Conservation (phyloP, 2,888 invertebrate genomes). For the Kuschelorhynchus macadamiae region DNA sequence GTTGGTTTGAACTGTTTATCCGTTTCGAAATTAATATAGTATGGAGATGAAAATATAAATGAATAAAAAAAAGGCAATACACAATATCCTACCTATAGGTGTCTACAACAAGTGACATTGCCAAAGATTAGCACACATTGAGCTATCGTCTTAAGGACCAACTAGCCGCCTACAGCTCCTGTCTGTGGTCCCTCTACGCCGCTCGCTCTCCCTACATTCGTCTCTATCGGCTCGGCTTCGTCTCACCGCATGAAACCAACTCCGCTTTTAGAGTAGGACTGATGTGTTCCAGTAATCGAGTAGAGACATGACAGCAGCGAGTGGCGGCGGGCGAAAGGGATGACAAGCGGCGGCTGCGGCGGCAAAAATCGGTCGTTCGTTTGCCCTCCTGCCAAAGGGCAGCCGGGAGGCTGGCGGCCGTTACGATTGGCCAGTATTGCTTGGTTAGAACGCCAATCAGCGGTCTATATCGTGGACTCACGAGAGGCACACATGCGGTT, state of each 20-base stretch:
- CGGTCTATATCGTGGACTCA: slow-evolving; percentile 30
- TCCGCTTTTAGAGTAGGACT: slow-evolving; percentile 28
- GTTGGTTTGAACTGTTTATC: not conserved
- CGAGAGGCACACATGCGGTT: slow-evolving; percentile 49
- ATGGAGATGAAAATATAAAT: slow-evolving; percentile 51
- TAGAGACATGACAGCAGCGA: slow-evolving; percentile 37
- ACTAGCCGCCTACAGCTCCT: slow-evolving; percentile 47
- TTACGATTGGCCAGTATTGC: slow-evolving; percentile 5
- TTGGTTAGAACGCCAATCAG: slow-evolving; percentile 25
- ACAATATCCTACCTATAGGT: slow-evolving; percentile 51
- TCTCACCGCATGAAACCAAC: slow-evolving; percentile 31
- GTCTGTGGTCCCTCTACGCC: slow-evolving; percentile 45
- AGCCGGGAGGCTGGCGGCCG: slow-evolving; percentile 11
- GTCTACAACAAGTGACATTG: slow-evolving; percentile 35
- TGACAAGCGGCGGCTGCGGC: slow-evolving; percentile 40
- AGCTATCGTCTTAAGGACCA: slow-evolving; percentile 30
- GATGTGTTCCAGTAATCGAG: slow-evolving; percentile 17
- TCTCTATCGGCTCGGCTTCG: slow-evolving; percentile 28
- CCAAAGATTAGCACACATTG: slow-evolving; percentile 18
- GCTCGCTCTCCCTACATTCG: slow-evolving; percentile 38
- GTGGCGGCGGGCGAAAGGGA: slow-evolving; percentile 43
- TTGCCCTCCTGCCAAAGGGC: slow-evolving; percentile 27
- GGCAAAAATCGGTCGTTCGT: slow-evolving; percentile 40
- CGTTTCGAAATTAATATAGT: slow-evolving; percentile 62
- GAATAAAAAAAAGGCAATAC: slow-evolving; percentile 43